Evolutionary conservation across 2,113 vertebrate genomes (phyloP), one percentile per base, ranked within the genome.

Genomic region (Malurus cyaneus): DNA sequence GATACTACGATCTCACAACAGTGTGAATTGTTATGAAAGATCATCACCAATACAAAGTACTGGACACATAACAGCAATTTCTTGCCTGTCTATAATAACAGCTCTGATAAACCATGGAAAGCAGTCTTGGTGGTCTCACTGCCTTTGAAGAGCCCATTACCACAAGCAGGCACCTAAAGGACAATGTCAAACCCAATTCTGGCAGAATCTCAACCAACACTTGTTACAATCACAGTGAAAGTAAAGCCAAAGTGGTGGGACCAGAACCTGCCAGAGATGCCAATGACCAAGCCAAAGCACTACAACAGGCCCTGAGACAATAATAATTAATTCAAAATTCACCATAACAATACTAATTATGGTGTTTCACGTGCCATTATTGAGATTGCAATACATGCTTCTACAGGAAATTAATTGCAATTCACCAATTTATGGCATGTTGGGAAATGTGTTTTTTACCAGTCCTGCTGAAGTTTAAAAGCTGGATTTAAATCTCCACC

Each of bases 241-340:
- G 29, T 5, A 52, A 74, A 87, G 0, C 3, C 60, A 3, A 7
- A 74, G 29, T 17, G 32, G 14, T 31, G 39, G 39, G 56, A 64
- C 12, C 11, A 32, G 7, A 74, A 14, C 1, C 61, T 65, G 71
- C 31, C 74, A 72, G 67, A 72, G 41, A 62, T 66, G 34, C 61
- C 86, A 94, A 89, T 8, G 56, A 91, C 54, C 39, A 84, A 85
- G 56, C 44, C 60, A 56, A 85, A 34, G 50, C 50, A 85, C 71
- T 95, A 64, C 94, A 92, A 64, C 39, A 84, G 66, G 66, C 41
- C 70, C 86, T 41, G 77, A 92, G 64, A 66, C 46, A 78, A 91
- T 82, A 92, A 72, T 78, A 95, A 96, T 92, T 94, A 91, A 94
- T 78, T 86, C 81, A 66, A 36, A 89, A 95, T 91, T 86, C 93